A percentile compares a stretch with the other conserved stretches of the same genome.
These are phyloP conservation scores for Pollenia angustigena DNA, from an alignment of 2,888 invertebrate genomes.

Conservation along the genomic window DNA sequence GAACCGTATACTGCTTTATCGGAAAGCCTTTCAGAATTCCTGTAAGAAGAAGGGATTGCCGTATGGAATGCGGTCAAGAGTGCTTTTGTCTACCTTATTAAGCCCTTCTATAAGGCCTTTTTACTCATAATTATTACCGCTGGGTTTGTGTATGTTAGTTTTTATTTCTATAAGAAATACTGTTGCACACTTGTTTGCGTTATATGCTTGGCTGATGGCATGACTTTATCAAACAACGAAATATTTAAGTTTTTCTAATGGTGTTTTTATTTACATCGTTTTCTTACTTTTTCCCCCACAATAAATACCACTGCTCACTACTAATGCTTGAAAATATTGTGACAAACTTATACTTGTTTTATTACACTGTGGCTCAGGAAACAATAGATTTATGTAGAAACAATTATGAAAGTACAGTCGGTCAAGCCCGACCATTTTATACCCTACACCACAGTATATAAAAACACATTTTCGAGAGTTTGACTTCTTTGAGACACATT, in stretches of 20 bases:
- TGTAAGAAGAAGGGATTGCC: no score
- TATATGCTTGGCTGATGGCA: conserved; percentile 34
- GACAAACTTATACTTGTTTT: conserved; percentile 41
- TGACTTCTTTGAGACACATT: no score
- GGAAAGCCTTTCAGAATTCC: no score
- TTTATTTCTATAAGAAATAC: conserved; percentile 42
- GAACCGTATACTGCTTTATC: no score
- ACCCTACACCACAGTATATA: no score
- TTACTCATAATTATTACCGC: not conserved
- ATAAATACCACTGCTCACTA: not conserved
- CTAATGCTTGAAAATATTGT: conserved; percentile 24
- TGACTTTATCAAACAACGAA: conserved; percentile 54
- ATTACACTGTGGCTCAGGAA: not conserved
- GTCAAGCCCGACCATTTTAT: no score
- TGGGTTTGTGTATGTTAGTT: not conserved
- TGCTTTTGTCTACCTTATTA: no score
- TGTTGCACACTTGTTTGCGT: conserved; percentile 54
- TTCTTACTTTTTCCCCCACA: not conserved
- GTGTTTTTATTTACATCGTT: conserved; percentile 4
- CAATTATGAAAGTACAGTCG: no score
- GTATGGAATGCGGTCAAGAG: no score
- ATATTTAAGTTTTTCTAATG: conserved; percentile 47
- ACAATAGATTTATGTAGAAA: no score
- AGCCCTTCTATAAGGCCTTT: not conserved
- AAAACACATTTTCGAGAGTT: no score